phyloP scores from a whole-genome alignment of 1,140 invertebrate genomes.

The Ruditapes philippinarum region DNA sequence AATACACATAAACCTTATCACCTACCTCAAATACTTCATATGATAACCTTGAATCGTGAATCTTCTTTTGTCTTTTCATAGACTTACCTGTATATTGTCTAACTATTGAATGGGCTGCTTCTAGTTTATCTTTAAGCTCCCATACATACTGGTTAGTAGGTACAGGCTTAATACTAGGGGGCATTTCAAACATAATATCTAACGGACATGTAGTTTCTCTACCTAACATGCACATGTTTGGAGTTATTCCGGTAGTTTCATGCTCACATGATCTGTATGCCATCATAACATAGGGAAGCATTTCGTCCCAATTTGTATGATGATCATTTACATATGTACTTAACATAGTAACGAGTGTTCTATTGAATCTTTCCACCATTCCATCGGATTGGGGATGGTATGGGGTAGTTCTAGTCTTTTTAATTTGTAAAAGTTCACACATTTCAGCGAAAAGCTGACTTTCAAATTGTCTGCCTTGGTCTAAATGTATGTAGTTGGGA shows the following conservation, averaged over 20 bases:
- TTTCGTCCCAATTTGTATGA: neutral
- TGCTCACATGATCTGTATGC: neutral
- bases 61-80: conserved; percentile 15
- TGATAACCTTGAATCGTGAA: too few species aligned
- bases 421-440: conserved; percentile 25
- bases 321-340: neutral
- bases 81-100: neutral
- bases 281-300: neutral
- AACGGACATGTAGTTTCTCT: neutral
- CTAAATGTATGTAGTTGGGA: neutral
- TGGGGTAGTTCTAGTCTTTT: conserved; percentile 30
- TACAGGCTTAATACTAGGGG: neutral
- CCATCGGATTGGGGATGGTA: conserved; percentile 6
- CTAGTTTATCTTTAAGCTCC: conserved; percentile 8
- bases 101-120: neutral
- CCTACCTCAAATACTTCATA: too few species aligned
- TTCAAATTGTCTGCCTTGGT: conserved; percentile 46
- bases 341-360: neutral
- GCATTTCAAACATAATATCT: conserved; percentile 19
- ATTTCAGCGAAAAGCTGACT: conserved; percentile 35
- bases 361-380: conserved; percentile 51
- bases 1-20: too few species aligned
- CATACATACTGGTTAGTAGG: neutral
- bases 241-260: neutral
- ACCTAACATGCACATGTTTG: neutral